A percentile compares a stretch with the other conserved stretches of the same genome.
These are phyloP conservation scores for Azorinus chamasolen DNA, from an alignment of 2,888 invertebrate species.

Conservation along the genomic window DNA sequence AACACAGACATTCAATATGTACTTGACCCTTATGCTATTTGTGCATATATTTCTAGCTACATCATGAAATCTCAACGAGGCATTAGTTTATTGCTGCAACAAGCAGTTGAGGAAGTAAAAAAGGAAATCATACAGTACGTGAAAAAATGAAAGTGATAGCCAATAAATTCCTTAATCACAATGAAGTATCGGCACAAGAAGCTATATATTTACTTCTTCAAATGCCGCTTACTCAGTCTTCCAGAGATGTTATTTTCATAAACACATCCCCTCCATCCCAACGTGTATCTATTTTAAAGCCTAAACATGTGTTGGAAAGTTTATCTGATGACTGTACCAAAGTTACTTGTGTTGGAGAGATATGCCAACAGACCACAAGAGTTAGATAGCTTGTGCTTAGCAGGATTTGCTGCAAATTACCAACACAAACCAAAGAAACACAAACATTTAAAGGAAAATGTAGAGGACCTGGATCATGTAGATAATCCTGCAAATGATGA, in stretches of 20 bases:
- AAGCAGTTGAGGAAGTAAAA: conserved; percentile 56
- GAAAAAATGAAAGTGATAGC: conserved; percentile 55
- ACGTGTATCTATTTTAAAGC: conserved; percentile 49
- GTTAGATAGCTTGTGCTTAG: conserved; percentile 34
- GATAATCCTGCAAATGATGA: neutral
- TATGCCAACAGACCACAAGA: conserved; percentile 40
- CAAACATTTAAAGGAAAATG: neutral
- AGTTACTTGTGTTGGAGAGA: conserved; percentile 35
- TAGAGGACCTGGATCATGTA: conserved; percentile 1
- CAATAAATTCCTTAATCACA: conserved; percentile 61
- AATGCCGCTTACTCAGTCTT: conserved; percentile 48
- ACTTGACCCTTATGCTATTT: conserved; percentile 44
- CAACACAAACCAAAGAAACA: neutral
- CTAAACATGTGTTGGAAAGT: conserved; percentile 23
- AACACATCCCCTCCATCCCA: conserved; percentile 60
- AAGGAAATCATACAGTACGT: conserved; percentile 43
- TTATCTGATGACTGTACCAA: conserved; percentile 54
- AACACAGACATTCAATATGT: conserved; percentile 59
- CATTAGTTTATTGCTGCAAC: conserved; percentile 58
- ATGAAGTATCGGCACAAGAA: conserved; percentile 63
- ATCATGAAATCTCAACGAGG: conserved; percentile 62
- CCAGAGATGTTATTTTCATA: conserved; percentile 54
- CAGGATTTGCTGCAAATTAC: conserved; percentile 38
- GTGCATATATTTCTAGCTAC: conserved; percentile 59
- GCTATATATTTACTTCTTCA: conserved; percentile 58